Evolutionary conservation across 2,113 vertebrate genomes (phyloP).

Genomic region (Eretmodus cyanostictus): DNA sequence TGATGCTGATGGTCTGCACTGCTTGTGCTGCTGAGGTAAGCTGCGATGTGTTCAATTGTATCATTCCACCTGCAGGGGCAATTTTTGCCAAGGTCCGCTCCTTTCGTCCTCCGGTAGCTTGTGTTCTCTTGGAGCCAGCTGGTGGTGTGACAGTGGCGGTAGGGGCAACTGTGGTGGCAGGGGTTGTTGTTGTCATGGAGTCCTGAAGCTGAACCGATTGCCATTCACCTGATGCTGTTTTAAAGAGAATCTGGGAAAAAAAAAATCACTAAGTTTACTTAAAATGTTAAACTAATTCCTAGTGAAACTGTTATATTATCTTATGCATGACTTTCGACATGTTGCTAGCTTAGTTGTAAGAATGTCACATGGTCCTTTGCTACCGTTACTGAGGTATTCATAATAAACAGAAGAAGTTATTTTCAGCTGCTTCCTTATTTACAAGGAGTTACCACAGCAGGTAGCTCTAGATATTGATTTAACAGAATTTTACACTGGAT

Average conservation of each 20-base stretch:
- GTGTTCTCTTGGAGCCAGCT: constrained; percentile 61
- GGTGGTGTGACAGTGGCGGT: constrained; percentile 39
- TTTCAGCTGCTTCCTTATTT: background rate
- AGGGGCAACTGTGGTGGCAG: constrained; percentile 53
- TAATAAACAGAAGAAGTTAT: background rate
- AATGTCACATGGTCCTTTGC: background rate
- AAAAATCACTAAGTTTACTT: background rate
- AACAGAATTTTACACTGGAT: background rate
- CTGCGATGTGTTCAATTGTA: constrained; percentile 82
- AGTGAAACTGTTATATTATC: background rate
- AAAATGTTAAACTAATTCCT: background rate
- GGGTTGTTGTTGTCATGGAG: constrained; percentile 56
- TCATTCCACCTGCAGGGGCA: constrained; percentile 86
- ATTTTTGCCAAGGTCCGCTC: constrained; percentile 91
- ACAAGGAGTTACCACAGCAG: background rate
- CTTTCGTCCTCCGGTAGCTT: constrained; percentile 67
- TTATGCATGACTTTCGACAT: background rate
- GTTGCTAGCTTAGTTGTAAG: background rate
- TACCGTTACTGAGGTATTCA: background rate
- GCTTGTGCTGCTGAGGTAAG: constrained; percentile 82
- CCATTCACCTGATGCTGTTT: constrained; percentile 84
- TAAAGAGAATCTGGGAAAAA: constrained; percentile 82
- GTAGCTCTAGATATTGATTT: background rate
- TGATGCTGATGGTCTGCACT: constrained; percentile 97
- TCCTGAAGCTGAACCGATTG: constrained; percentile 87